Conservation (phyloP, 2,888 invertebrate species). For the Amiota minor region DNA sequence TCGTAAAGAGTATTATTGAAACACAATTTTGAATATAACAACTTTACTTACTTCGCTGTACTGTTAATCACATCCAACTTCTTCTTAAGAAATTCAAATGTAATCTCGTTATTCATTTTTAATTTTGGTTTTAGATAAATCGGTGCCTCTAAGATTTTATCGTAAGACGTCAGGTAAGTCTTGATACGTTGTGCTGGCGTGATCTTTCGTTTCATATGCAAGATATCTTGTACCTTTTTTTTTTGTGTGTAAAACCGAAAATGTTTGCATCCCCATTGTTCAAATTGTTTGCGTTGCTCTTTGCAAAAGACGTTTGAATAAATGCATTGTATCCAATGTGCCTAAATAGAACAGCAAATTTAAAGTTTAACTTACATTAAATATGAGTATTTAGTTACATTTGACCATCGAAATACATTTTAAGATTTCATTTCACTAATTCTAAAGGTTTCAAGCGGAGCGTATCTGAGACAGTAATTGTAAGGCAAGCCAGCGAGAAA, state of each 20-base stretch:
- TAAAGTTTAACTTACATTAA: not conserved
- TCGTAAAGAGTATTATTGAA: not conserved
- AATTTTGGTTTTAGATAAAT: slow-evolving; percentile 53
- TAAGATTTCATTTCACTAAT: no score
- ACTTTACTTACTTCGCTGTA: slow-evolving; percentile 73
- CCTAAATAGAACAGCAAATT: slow-evolving; percentile 62
- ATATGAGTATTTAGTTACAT: not conserved
- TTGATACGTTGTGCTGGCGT: slow-evolving; percentile 77
- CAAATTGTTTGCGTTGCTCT: slow-evolving; percentile 75
- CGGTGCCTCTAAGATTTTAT: slow-evolving; percentile 78
- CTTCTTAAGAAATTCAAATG: slow-evolving; percentile 64
- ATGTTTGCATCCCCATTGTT: slow-evolving; percentile 76
- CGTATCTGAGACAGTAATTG: no score
- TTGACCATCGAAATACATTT: not conserved
- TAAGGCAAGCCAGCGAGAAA: no score
- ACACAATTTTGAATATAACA: not conserved
- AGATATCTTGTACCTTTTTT: slow-evolving; percentile 47
- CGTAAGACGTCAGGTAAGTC: slow-evolving; percentile 78
- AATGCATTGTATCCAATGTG: slow-evolving; percentile 81
- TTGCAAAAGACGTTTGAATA: slow-evolving; percentile 77
- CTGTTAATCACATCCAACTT: slow-evolving; percentile 73
- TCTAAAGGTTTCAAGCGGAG: no score
- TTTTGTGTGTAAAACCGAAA: slow-evolving; percentile 69
- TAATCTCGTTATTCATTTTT: slow-evolving; percentile 50
- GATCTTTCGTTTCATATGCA: slow-evolving; percentile 57